These are phyloP conservation scores for Silurus glanis DNA, from an alignment of 2,113 vertebrate species.

Conservation along the genomic window DNA sequence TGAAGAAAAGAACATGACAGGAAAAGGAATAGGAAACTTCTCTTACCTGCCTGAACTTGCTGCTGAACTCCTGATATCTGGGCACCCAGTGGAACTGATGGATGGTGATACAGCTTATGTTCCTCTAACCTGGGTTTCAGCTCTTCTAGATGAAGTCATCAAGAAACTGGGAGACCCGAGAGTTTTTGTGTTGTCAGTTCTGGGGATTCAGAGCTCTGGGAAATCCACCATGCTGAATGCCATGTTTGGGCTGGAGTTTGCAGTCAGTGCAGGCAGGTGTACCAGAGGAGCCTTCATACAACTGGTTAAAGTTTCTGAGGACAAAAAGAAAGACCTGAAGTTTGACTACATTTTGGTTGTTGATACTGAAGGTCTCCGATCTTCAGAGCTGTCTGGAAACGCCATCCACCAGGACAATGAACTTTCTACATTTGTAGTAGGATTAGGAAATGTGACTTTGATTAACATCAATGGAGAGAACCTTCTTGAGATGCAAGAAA, in stretches of 20 bases:
- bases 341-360: constrained; percentile 65
- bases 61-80: constrained; percentile 73
- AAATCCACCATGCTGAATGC: constrained; percentile 76
- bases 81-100: constrained; percentile 77
- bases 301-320: constrained; percentile 59
- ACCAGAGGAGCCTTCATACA: constrained; percentile 75
- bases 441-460: constrained; percentile 67
- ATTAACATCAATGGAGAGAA: constrained; percentile 72
- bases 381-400: constrained; percentile 58
- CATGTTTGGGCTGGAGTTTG: constrained; percentile 75
- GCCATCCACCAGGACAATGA: constrained; percentile 39
- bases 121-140: constrained; percentile 73
- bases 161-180: constrained; percentile 68
- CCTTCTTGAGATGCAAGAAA: constrained; percentile 68
- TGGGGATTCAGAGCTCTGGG: constrained; percentile 76
- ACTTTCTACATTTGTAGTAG: constrained; percentile 68
- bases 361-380: constrained; percentile 69
- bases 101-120: constrained; percentile 78
- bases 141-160: constrained; percentile 71
- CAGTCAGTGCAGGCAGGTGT: constrained; percentile 72
- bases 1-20: neutral
- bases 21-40: neutral
- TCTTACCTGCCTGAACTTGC: constrained; percentile 65
- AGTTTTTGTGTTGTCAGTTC: constrained; percentile 77
- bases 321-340: constrained; percentile 40